Conservation (phyloP, 2,113 vertebrate genomes). For the Setophaga petechia region DNA sequence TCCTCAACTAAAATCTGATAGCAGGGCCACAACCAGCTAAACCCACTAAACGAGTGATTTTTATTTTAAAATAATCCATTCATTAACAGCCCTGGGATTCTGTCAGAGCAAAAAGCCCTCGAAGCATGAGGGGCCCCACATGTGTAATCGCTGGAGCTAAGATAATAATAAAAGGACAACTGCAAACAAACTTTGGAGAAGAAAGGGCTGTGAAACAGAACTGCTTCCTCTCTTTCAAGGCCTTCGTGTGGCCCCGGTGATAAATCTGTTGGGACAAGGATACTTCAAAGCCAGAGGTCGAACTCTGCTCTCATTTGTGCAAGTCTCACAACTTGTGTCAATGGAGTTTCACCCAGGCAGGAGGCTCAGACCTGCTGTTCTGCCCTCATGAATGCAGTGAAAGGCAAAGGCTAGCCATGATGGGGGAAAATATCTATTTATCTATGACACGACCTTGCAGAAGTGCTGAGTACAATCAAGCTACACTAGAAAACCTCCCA, state of each 20-base stretch:
- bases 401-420: neutral
- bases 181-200: slow-evolving; percentile 16
- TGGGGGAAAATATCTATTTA: neutral
- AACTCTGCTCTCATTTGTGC: neutral
- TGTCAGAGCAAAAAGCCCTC: neutral
- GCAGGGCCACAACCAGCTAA: neutral
- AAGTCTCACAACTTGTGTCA: neutral
- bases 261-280: slow-evolving; percentile 49
- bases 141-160: neutral
- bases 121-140: neutral
- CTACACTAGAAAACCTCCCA: neutral
- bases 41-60: neutral
- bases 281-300: slow-evolving; percentile 32
- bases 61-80: neutral
- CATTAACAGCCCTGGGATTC: neutral
- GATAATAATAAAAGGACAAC: slow-evolving; percentile 27
- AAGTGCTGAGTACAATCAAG: neutral
- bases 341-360: neutral
- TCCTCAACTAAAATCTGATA: neutral
- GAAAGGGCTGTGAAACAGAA: slow-evolving; percentile 18
- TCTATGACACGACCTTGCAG: neutral
- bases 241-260: neutral
- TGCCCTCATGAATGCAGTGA: neutral
- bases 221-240: slow-evolving; percentile 36
- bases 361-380: neutral